Base-by-base conservation (phyloP, 1,140 invertebrate species). In the Eriocheir sinensis region DNA sequence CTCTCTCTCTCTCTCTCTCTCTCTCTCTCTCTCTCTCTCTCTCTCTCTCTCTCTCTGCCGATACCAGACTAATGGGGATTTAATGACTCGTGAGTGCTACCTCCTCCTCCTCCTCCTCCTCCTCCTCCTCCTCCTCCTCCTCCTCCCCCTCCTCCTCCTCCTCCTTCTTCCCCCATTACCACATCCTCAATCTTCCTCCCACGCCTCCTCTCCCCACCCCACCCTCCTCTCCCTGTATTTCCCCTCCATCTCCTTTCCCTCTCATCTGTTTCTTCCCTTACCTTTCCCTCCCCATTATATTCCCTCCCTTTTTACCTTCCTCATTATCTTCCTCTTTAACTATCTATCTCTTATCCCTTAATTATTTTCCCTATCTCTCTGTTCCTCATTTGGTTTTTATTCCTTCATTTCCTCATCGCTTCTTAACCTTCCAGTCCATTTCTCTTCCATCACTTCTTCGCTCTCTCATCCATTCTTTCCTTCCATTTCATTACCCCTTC, bases 21-120 rank as follows among this genome's bases (percentile, higher is more conserved):
- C 85, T 40, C 32, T 88, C 85, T 38, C 85, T 40, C 36, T 88
- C 36, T 88, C 32, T 40, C 85, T 88, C 85, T 88, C 34, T 40
- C 9, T 89, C 86, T 89, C 86, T 89, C 86, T 89, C 86, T 89
- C 86, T 89, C 36, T 38, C 36, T 38, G 15, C 6, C 44, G 30
- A 36, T 60, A 32, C 34, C 48, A 40, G 41, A 32, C 91, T 92
- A 92, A 92, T 92, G 91, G 91, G 38, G 81, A 92, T 92, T 92
- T 92, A 92, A 92, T 92, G 91, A 92, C 79, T 81, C 80, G 53
- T 80, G 36, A 30, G 48, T 41, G 27, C 27, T 9, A 27, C 41
- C 86, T 34, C 81, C n/a, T 27, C 34, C 27, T 8, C 36, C 32
- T 38, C 88, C 34, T 44, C 30, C 60, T 8, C 30, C n/a, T 44